Evolutionary conservation across 2,797 vertebrate species (phyloP), one percentile per base, ranked within the genome.

Genomic region (Sparidentex hasta): DNA sequence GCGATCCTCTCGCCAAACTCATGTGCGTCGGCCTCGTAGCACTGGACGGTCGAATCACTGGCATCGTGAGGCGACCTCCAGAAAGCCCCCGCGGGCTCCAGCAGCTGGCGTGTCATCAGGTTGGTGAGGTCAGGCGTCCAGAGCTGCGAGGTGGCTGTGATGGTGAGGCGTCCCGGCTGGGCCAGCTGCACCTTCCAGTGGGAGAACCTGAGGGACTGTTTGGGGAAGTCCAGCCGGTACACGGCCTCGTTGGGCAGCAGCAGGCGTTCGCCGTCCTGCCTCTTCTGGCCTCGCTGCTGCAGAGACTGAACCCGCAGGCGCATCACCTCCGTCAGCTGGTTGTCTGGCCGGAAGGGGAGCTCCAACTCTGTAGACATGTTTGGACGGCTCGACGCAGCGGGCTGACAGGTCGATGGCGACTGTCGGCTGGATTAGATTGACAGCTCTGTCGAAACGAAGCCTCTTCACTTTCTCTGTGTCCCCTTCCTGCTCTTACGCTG

Each of bases 101-200:
- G 95, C 66, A 98, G 96, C 94, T 98, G 97, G 7, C 97, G 94
- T 0, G 93, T 97, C 97, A 98, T 99, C 71, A 98, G 96, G 87
- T 97, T 87, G 87, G 98, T 99, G 88, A 99, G 96, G 80, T 99
- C 98, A 0, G 98, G 98, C 0, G 97, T 99, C 98, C 98, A 99
- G 65, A 96, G 97, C 93, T 99, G 98, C 1, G 97, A 99, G 59
- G 96, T 99, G 74, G 97, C 98, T 0, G 93, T 96, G 91, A 98
- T 57, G 0, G 80, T 95, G 71, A 98, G 95, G 74, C 93, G 95
- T 0, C 97, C 98, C 0, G 87, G 64, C n/a, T 82, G 89, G 20
- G 91, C 83, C 82, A 98, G 87, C 20, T n/a, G 76, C 25, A 98
- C 87, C 0, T 83, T 82, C 98, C 97, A 98, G 80, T 71, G 93